Conservation (phyloP, 2,888 invertebrate genomes). For the Prostheceraeus crozeri region DNA sequence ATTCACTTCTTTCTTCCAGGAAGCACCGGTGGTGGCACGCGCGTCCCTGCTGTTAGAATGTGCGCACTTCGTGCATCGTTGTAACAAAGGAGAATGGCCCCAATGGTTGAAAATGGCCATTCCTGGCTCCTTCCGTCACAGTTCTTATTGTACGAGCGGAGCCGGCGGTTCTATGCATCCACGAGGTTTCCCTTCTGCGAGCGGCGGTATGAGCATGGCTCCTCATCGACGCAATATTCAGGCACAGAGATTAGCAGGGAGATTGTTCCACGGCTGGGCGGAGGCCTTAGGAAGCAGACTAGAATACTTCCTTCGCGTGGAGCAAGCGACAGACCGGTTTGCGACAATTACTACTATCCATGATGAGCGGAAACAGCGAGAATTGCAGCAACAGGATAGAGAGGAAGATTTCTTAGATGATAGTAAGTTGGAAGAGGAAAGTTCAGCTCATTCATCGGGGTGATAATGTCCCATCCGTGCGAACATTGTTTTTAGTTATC, state of each 20-base stretch:
- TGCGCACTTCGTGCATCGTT: slow-evolving; percentile 88
- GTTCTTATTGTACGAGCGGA: slow-evolving; percentile 15
- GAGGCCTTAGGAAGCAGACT: slow-evolving; percentile 80
- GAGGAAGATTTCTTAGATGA: slow-evolving; percentile 95
- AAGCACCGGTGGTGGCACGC: slow-evolving; percentile 83
- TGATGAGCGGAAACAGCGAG: slow-evolving; percentile 55
- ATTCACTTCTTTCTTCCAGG: slow-evolving; percentile 63
- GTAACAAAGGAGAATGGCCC: slow-evolving; percentile 97
- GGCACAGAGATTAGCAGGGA: slow-evolving; percentile 80
- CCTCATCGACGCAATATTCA: slow-evolving; percentile 61
- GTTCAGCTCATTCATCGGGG: too few species aligned
- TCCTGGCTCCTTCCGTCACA: slow-evolving; percentile 61
- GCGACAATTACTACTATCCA: slow-evolving; percentile 52
- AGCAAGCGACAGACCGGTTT: slow-evolving; percentile 61
- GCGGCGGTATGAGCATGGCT: slow-evolving; percentile 55
- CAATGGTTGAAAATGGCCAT: slow-evolving; percentile 86
- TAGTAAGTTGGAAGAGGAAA: slow-evolving; percentile 61
- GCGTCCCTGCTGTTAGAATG: slow-evolving; percentile 88
- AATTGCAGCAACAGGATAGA: slow-evolving; percentile 58
- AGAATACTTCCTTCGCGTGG: slow-evolving; percentile 73
- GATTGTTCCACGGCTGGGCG: slow-evolving; percentile 94
- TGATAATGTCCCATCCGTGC: too few species aligned
- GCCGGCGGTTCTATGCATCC: background rate
- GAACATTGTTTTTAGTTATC: too few species aligned
- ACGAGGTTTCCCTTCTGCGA: slow-evolving; percentile 45